These are phyloP conservation scores for Agonopterix arenella DNA, from an alignment of 2,888 invertebrate species.

Conservation along the genomic window DNA sequence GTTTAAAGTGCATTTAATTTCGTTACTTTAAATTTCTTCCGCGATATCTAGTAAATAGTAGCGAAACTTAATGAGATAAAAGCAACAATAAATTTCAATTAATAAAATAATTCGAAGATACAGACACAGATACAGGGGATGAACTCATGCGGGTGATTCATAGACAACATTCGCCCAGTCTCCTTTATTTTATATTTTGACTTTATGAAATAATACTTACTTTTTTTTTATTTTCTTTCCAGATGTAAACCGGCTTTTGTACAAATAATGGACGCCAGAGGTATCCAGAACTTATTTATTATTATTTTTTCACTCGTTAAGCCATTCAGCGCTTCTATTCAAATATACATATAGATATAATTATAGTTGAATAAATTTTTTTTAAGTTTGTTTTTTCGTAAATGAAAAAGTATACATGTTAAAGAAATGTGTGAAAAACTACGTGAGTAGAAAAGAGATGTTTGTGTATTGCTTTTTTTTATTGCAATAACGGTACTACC, in stretches of 20 bases:
- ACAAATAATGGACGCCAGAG: slow-evolving; percentile 55
- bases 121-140: too few species aligned
- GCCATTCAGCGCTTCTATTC: slow-evolving; percentile 63
- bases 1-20: too few species aligned
- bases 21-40: too few species aligned
- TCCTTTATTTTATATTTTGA: too few species aligned
- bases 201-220: too few species aligned
- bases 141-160: too few species aligned
- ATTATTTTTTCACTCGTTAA: slow-evolving; percentile 63
- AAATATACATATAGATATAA: slow-evolving; percentile 63
- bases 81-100: too few species aligned
- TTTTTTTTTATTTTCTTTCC: slow-evolving; percentile 27
- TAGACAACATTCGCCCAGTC: too few species aligned
- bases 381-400: slow-evolving; percentile 46
- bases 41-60: too few species aligned
- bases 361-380: slow-evolving; percentile 53
- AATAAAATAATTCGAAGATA: too few species aligned
- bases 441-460: not conserved
- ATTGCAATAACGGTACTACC: too few species aligned
- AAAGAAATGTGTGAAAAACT: slow-evolving; percentile 21
- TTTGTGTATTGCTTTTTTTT: not conserved
- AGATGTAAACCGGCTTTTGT: slow-evolving; percentile 60
- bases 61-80: too few species aligned
- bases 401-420: slow-evolving; percentile 14
- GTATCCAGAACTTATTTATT: slow-evolving; percentile 65